Conservation (phyloP, 2,113 vertebrate species). For the Kobus ellipsiprymnus region DNA sequence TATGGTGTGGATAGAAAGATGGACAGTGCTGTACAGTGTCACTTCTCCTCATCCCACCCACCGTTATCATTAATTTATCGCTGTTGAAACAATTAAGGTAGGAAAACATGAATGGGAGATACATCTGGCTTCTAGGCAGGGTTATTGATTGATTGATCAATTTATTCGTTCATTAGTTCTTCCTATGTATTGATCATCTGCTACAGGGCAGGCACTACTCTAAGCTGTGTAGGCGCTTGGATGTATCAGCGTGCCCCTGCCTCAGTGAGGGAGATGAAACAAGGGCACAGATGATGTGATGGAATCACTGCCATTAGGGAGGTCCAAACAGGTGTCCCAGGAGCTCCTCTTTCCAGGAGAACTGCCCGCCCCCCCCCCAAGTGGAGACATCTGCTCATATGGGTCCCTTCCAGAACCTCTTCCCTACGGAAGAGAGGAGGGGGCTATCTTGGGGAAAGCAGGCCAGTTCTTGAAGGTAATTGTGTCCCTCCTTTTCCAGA, state of each 20-base stretch:
- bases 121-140: not conserved
- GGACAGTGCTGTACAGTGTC: not conserved
- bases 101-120: slow-evolving; percentile 5
- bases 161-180: not conserved
- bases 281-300: not conserved
- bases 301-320: not conserved
- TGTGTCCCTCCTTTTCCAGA: slow-evolving; percentile 14
- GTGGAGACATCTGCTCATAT: not conserved
- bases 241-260: not conserved
- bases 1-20: not conserved
- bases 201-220: not conserved
- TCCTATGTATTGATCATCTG: not conserved
- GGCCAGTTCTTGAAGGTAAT: not conserved
- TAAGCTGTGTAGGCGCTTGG: not conserved
- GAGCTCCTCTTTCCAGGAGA: not conserved
- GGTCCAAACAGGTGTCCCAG: not conserved
- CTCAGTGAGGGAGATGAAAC: not conserved
- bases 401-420: not conserved
- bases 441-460: not conserved
- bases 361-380: too few species aligned
- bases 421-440: not conserved
- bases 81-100: not conserved
- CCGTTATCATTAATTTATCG: not conserved
- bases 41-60: not conserved
- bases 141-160: not conserved